Percentiles rank a stretch among this genome's conserved stretches.
Conservation (phyloP, 2,888 invertebrate genomes). For the Tachina fera region DNA sequence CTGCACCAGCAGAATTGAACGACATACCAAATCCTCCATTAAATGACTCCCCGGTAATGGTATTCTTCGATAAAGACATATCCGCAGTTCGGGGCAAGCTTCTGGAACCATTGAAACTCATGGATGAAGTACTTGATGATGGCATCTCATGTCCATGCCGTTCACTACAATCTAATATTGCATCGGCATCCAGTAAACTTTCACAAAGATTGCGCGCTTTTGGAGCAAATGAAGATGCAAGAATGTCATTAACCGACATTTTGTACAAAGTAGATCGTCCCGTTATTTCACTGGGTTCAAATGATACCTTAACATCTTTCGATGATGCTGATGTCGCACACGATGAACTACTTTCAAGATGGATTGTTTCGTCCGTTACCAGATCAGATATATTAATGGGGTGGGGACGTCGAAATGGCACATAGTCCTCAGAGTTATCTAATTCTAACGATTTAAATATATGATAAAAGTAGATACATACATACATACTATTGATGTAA, state of each 20-base stretch:
- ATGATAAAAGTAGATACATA: background rate
- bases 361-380: conserved; percentile 80
- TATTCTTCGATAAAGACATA: conserved; percentile 75
- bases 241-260: conserved; percentile 80
- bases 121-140: conserved; percentile 53
- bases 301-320: conserved; percentile 77
- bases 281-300: conserved; percentile 81
- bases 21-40: conserved; percentile 74
- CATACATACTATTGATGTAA: too few relatives aligned
- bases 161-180: conserved; percentile 17
- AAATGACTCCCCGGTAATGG: conserved; percentile 72
- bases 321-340: conserved; percentile 67
- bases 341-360: conserved; percentile 76
- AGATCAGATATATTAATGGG: conserved; percentile 80
- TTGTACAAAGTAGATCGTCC: conserved; percentile 80
- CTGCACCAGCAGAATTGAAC: conserved; percentile 70
- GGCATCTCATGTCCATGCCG: conserved; percentile 1
- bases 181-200: conserved; percentile 68
- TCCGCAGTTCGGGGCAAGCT: conserved; percentile 81
- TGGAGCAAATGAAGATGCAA: conserved; percentile 79
- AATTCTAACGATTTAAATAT: conserved; percentile 53
- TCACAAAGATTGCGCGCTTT: conserved; percentile 78
- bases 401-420: conserved; percentile 73
- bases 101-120: conserved; percentile 73
- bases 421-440: conserved; percentile 73